Base-by-base conservation (phyloP, 2,888 invertebrate genomes). In the Phragmatobia fuliginosa region DNA sequence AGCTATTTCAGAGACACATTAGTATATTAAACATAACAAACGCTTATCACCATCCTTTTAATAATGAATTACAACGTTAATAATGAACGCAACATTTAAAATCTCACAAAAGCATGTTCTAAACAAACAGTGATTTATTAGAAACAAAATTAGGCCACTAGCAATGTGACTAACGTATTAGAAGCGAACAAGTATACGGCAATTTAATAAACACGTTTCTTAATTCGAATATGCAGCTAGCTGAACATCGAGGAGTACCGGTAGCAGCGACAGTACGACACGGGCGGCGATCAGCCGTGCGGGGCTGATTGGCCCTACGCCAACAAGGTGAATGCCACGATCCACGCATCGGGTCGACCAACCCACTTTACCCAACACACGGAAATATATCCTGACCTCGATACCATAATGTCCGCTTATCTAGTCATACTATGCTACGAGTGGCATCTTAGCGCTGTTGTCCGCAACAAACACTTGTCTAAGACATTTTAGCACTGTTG, bases 241-340 rank as follows among this genome's bases (percentile, higher is more conserved):
- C 25, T 45, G 61, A 64, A 59, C 52, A 60, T 74, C 69, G 74
- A 64, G 70, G 73, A 70, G 67, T 73, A 76, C 78, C 76, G 78
- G 80, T 78, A 77, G 75, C 80, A 73, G 76, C 73, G 76, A 80
- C 80, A 80, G 76, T 69, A 73, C 70, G 81, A 81, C 80, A 82
- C 76, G 82, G 82, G 79, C 79, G 80, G 75, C 82, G 78, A 82
- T 74, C 82, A 79, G 82, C 74, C 83, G 80, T 71, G 80, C 85
- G 84, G 79, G 74, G 75, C 79, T 77, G 79, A 70, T 83, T 94
- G 94, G 94, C 92, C 77, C 63, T 62, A 77, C 77, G 93, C 95
- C 95, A 95, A 94, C 94, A 94, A 95, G 95, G 95, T 94, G 94
- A 95, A 94, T 95, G 95, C 95, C 95, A 95, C 94, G 89, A 88